phyloP scores from a whole-genome alignment of 2,113 vertebrate genomes.

The Podarcis cretensis region DNA sequence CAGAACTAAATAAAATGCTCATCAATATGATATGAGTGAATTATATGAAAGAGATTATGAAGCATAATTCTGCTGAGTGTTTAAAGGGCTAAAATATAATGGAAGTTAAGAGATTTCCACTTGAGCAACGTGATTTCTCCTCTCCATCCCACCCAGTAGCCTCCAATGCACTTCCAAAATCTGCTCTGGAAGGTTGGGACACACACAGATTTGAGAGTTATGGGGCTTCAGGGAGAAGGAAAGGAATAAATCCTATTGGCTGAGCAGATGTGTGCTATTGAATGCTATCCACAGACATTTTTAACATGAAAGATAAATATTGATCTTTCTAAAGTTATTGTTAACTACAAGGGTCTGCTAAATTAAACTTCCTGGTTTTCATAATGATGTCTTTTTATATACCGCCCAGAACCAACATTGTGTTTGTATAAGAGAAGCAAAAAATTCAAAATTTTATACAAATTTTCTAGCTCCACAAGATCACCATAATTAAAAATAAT shows the following conservation, averaged over 20 bases:
- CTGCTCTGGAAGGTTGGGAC: too few species aligned
- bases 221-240: too few species aligned
- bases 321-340: background rate
- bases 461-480: background rate
- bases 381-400: background rate
- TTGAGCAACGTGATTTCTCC: too few species aligned
- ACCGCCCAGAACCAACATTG: background rate
- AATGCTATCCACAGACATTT: background rate
- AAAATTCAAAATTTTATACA: background rate
- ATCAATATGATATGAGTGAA: background rate
- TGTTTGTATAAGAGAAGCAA: background rate
- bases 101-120: too few species aligned
- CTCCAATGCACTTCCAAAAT: too few species aligned
- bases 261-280: too few species aligned
- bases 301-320: background rate
- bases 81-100: background rate
- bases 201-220: too few species aligned
- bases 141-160: too few species aligned
- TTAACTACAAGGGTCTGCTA: background rate
- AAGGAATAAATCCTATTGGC: too few species aligned
- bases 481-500: background rate
- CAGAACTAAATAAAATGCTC: constrained; percentile 31
- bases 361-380: background rate
- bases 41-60: background rate
- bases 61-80: background rate